These are phyloP conservation scores for Torymus texanus DNA, from an alignment of 2,888 invertebrate species.

Conservation along the genomic window DNA sequence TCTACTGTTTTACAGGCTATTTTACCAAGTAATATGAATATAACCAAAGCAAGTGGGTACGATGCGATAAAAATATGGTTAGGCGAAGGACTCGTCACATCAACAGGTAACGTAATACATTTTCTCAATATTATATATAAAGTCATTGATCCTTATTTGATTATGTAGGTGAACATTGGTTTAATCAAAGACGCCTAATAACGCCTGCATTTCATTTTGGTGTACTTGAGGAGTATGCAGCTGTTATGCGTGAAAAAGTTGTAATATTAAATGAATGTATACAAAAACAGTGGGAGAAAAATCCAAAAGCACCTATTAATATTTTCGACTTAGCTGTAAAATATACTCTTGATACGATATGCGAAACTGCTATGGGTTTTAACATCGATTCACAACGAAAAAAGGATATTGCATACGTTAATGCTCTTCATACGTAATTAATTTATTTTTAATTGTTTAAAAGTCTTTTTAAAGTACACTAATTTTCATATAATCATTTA, in stretches of 20 bases:
- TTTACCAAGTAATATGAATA: slow-evolving; percentile 74
- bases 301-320: slow-evolving; percentile 70
- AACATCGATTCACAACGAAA: slow-evolving; percentile 76
- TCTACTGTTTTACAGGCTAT: slow-evolving; percentile 64
- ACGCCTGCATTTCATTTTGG: slow-evolving; percentile 77
- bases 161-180: slow-evolving; percentile 37
- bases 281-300: slow-evolving; percentile 53
- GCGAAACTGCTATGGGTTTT: slow-evolving; percentile 82
- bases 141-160: too few species aligned
- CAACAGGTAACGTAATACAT: slow-evolving; percentile 67
- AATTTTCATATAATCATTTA: not conserved
- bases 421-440: slow-evolving; percentile 76
- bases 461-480: not conserved
- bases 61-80: slow-evolving; percentile 75
- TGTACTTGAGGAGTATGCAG: slow-evolving; percentile 76
- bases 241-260: slow-evolving; percentile 76
- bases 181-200: slow-evolving; percentile 19
- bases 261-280: slow-evolving; percentile 74
- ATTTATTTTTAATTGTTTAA: not conserved
- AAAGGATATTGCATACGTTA: slow-evolving; percentile 75
- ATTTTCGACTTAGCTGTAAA: slow-evolving; percentile 76
- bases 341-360: slow-evolving; percentile 76
- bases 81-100: slow-evolving; percentile 75
- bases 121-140: slow-evolving; percentile 68
- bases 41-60: slow-evolving; percentile 75